Base-by-base conservation (phyloP, 2,888 invertebrate species). In the Pyrocoelia pectoralis region DNA sequence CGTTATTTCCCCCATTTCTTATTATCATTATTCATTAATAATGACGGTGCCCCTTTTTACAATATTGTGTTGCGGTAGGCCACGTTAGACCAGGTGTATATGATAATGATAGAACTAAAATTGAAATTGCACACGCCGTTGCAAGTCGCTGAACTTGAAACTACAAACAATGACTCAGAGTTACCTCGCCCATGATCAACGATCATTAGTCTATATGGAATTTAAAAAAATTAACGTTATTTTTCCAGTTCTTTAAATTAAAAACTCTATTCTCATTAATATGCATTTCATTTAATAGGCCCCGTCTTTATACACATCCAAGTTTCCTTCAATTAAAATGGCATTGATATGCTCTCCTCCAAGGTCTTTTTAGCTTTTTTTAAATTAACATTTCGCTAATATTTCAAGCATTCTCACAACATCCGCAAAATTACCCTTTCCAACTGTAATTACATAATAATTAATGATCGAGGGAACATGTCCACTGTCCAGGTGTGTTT, bases 111-210 rank as follows among this genome's bases (percentile, higher is more conserved):
- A 5, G 8, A n/a, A 8, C 10, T n/a, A n/a, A 33, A 33, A 33
- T 33, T n/a, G 33, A 8, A 33, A 33, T 33, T 3, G 46, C 46
- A 46, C 17, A 18, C 17, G 46, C 46, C 17, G 46, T 46, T 46
- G 15, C 46, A 41, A 46, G 46, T 17, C 46, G 46, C 17, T 46
- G 46, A 46, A 46, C 46, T 18, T 18, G 18, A 46, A 46, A 46
- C 17, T 46, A 46, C 46, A 46, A 46, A 46, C 46, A 46, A 46
- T 46, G 46, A 46, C 10, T 46, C 46, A 46, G 15, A n/a, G 4
- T 17, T 46, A 46, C 46, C 46, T 46, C 46, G 46, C 46, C 46
- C 18, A 46, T 17, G 18, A 10, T 46, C 13, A 40, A 40, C 8
- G 40, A n/a, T n/a, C n/a, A n/a, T n/a, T 40, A 24, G 3, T 24